phyloP scores from a whole-genome alignment of 2,888 invertebrate genomes.

The Drosophila sordidapex region DNA sequence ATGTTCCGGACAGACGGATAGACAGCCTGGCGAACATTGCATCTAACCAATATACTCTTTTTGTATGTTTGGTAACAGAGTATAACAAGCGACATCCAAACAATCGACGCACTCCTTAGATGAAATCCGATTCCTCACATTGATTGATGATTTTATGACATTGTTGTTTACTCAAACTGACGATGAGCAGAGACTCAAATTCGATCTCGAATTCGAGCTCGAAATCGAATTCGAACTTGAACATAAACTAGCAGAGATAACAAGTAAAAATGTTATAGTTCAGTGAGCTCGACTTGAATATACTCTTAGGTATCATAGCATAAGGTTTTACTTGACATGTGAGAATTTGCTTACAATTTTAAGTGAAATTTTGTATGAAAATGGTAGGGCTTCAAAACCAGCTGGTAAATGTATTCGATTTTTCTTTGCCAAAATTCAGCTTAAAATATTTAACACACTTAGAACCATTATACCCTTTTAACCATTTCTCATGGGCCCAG shows the following conservation, averaged over 20 bases:
- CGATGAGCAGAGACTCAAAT: constrained; percentile 59
- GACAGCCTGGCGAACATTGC: neutral
- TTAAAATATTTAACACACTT: neutral
- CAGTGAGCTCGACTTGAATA: neutral
- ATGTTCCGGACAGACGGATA: too few species aligned
- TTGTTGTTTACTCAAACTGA: constrained; percentile 79
- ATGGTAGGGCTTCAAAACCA: neutral
- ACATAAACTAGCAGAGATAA: constrained; percentile 37
- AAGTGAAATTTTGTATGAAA: neutral
- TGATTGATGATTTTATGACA: constrained; percentile 82
- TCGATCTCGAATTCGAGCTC: neutral
- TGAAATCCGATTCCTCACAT: constrained; percentile 34
- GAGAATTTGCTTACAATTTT: neutral
- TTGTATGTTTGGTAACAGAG: neutral
- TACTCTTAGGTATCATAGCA: neutral
- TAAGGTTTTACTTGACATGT: neutral
- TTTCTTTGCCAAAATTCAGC: neutral
- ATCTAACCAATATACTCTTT: neutral
- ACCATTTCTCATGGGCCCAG: neutral
- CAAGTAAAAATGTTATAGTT: neutral
- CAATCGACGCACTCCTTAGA: neutral
- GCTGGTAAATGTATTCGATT: neutral
- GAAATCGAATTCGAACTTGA: neutral
- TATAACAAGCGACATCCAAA: neutral
- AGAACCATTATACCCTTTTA: neutral